Evolutionary conservation across 2,113 vertebrate species (phyloP).

Genomic region (Oreocharis arfaki): DNA sequence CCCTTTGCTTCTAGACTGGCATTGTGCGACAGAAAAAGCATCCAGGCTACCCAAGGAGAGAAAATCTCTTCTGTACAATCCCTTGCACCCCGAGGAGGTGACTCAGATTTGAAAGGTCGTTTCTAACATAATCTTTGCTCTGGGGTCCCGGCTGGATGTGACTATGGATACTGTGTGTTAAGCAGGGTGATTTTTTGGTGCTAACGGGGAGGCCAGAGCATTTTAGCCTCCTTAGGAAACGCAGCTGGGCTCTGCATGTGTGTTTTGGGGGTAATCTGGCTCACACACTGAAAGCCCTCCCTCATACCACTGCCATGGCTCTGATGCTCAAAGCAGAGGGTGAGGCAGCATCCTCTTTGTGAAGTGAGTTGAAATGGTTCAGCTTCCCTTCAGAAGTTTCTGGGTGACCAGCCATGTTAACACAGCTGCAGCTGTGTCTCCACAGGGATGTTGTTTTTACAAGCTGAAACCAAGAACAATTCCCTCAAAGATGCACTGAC

Average conservation of each 20-base stretch:
- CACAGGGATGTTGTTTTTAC: not conserved
- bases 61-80: not conserved
- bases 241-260: not conserved
- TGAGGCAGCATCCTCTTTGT: not conserved
- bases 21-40: not conserved
- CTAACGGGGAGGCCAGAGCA: not conserved
- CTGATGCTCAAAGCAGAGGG: not conserved
- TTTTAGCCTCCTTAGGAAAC: not conserved
- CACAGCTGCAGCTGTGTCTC: conserved; percentile 25
- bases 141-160: not conserved
- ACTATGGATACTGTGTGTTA: not conserved
- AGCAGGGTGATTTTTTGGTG: not conserved
- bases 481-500: conserved; percentile 7
- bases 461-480: not conserved
- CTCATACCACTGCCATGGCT: not conserved
- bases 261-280: not conserved
- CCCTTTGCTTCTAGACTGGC: not conserved
- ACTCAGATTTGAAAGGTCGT: not conserved
- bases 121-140: not conserved
- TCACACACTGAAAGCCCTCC: not conserved
- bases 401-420: not conserved
- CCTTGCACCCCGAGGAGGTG: not conserved
- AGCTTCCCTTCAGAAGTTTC: conserved; percentile 3
- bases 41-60: not conserved
- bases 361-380: not conserved